Evolutionary conservation across 1,140 invertebrate genomes (phyloP), one percentile per base, ranked within the genome.

Genomic region (Ceratina calcarata): DNA sequence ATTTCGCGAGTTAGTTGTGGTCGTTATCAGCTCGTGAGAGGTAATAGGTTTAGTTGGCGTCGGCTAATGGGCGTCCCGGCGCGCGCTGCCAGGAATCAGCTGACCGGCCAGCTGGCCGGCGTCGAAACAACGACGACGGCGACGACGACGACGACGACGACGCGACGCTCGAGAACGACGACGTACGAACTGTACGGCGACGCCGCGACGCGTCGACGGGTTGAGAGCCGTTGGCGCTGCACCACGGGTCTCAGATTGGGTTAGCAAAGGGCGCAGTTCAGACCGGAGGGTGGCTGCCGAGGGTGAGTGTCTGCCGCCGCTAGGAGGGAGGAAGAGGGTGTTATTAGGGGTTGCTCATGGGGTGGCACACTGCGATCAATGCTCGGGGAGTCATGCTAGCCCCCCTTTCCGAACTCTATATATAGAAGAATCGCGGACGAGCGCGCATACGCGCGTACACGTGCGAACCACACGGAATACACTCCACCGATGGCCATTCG

Each of bases 291-390:
- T 85, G 88, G 86, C 60, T 55, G 61, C 15, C 69, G 61, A 74
- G 81, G 75, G 80, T 74, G 84, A 74, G 65, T 45, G 37, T 73
- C 64, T 68, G 58, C 64, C 37, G 58, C 72, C 37, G 37, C 37
- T 45, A 45, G 79, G 80, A 69, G 75, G 73, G 74, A 75, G 84
- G 75, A 86, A 85, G 90, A 86, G 87, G 87, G 89, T 91, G 89
- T 92, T 92, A 93, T 93, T 92, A 92, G 90, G 90, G 91, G 90
- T 89, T 90, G 88, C 89, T 91, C 91, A 92, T 92, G 90, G 90
- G 92, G 92, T 91, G 91, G 90, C 83, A 87, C 81, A 45, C 37
- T 86, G 84, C 91, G 91, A 93, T 93, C 92, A 91, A 93, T 93
- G 91, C 91, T 86, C 61, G 88, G 89, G 79, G 90, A 91, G 90